Percentiles rank a stretch among this genome's conserved stretches.
phyloP scores from a whole-genome alignment of 2,113 vertebrate species.

The Agelaius phoeniceus region DNA sequence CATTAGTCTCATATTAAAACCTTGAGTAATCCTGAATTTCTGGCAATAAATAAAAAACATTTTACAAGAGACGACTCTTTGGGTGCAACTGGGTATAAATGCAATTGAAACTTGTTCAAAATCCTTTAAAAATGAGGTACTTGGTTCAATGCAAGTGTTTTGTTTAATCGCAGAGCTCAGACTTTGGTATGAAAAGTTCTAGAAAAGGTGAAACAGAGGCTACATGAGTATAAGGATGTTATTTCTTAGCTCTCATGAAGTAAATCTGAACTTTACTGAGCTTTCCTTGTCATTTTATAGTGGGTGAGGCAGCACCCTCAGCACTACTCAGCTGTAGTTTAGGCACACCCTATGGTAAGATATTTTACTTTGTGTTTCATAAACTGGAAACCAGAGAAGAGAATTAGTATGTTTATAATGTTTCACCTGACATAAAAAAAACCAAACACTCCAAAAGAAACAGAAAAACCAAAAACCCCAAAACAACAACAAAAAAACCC shows the following conservation, averaged over 20 bases:
- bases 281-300: not conserved
- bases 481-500: not conserved
- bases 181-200: not conserved
- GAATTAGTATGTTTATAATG: not conserved
- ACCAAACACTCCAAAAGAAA: not conserved
- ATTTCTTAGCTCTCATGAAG: not conserved
- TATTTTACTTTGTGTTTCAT: not conserved
- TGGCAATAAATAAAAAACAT: not conserved
- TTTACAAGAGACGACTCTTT: not conserved
- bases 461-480: too few species aligned
- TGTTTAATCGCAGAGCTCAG: not conserved
- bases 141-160: not conserved
- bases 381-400: not conserved
- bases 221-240: not conserved
- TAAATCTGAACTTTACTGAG: not conserved
- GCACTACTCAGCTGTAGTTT: not conserved
- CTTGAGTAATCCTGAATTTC: not conserved
- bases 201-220: not conserved
- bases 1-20: not conserved
- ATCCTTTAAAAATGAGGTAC: not conserved
- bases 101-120: not conserved
- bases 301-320: not conserved
- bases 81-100: rapidly evolving
- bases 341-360: not conserved
- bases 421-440: not conserved